Conservation (phyloP, 2,888 invertebrate species). For the Phalangium opilio region DNA sequence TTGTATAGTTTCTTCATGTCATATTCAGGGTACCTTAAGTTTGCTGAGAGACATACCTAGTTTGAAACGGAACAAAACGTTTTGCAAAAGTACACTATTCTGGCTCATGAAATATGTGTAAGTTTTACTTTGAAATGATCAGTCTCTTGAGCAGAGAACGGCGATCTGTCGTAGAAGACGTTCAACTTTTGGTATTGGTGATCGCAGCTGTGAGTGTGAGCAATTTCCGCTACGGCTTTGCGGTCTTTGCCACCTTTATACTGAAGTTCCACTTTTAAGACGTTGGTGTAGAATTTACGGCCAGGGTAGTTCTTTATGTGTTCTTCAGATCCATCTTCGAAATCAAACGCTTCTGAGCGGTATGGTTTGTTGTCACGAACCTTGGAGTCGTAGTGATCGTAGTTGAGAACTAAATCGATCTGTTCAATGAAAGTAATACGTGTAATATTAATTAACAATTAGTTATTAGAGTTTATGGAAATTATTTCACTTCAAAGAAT, state of each 20-base stretch:
- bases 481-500: too few species aligned
- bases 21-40: constrained; percentile 14
- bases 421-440: too few species aligned
- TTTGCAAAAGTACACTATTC: too few species aligned
- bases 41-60: constrained; percentile 14
- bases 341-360: constrained; percentile 1
- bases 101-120: too few species aligned
- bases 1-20: constrained; percentile 11
- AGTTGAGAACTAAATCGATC: neutral
- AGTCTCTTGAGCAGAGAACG: constrained; percentile 9
- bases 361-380: constrained; percentile 1
- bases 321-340: constrained; percentile 8
- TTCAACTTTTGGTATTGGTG: constrained; percentile 14
- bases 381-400: neutral
- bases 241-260: constrained; percentile 11
- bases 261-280: constrained; percentile 4
- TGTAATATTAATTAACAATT: too few species aligned
- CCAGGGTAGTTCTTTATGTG: constrained; percentile 3
- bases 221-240: constrained; percentile 6
- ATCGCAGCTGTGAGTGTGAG: constrained; percentile 13
- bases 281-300: constrained; percentile 6
- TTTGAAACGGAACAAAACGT: neutral
- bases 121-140: neutral
- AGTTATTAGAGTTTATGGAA: too few species aligned
- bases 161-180: constrained; percentile 16